Conservation (phyloP, 2,888 invertebrate species). For the Ormia ochracea region DNA sequence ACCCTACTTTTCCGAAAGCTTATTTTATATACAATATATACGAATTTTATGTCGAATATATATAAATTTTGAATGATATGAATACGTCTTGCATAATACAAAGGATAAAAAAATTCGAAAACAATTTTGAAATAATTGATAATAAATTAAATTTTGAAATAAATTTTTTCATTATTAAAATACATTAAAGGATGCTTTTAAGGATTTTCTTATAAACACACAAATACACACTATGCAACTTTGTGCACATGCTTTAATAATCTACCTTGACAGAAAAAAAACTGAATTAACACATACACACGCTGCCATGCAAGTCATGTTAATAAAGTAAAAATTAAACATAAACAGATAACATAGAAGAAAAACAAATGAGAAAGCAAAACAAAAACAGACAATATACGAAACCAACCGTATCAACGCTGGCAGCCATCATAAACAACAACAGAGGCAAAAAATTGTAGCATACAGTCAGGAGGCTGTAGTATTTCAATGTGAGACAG, state of each 20-base stretch:
- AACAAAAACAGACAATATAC: conserved; percentile 25
- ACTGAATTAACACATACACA: neutral
- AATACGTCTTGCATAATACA: too few species aligned
- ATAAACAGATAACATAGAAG: conserved; percentile 12
- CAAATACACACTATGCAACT: too few species aligned
- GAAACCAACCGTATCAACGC: conserved; percentile 43
- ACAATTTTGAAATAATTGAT: too few species aligned
- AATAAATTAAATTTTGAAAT: too few species aligned
- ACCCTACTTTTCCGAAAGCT: too few species aligned
- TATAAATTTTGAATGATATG: too few species aligned
- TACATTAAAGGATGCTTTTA: too few species aligned
- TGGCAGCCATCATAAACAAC: conserved; percentile 43
- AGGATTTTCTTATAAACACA: too few species aligned
- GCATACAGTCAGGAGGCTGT: neutral
- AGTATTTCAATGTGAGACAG: neutral
- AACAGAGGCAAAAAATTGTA: neutral
- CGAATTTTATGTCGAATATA: too few species aligned
- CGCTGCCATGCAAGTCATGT: neutral
- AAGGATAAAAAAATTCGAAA: too few species aligned
- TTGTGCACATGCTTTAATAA: neutral
- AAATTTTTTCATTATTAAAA: too few species aligned
- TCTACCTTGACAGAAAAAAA: conserved; percentile 30
- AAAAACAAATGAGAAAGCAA: conserved; percentile 24
- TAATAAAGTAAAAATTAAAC: conserved; percentile 31
- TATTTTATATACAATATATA: too few species aligned